phyloP scores from a whole-genome alignment of 2,113 vertebrate species.

The Phalacrocorax carbo region DNA sequence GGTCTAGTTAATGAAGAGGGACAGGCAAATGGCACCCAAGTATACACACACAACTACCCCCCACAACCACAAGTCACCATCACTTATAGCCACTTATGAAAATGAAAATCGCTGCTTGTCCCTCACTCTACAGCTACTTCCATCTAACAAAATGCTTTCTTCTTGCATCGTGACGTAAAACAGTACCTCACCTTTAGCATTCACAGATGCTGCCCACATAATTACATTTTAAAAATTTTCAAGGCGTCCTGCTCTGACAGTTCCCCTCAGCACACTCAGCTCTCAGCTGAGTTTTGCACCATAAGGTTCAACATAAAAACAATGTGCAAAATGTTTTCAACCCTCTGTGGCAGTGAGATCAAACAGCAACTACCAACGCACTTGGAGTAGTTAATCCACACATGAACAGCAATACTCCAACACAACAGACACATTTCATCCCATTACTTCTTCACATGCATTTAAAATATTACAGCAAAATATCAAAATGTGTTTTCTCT shows the following conservation, averaged over 20 bases:
- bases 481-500: not conserved
- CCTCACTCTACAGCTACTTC: not conserved
- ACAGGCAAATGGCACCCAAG: not conserved
- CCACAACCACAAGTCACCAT: not conserved
- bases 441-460: rapidly evolving
- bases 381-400: not conserved
- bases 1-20: constrained; percentile 30
- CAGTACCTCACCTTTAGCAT: not conserved
- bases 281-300: not conserved
- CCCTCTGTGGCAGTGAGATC: not conserved
- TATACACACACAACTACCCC: not conserved
- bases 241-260: not conserved
- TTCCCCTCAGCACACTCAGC: not conserved
- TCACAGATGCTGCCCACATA: not conserved
- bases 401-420: rapidly evolving
- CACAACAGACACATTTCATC: not conserved
- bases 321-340: not conserved
- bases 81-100: not conserved
- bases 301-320: not conserved
- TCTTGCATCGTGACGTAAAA: not conserved
- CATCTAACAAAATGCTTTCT: not conserved
- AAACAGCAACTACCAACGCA: not conserved
- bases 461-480: not conserved
- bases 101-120: not conserved
- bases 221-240: rapidly evolving